Evolutionary conservation across 2,113 vertebrate species (phyloP), one percentile per base, ranked within the genome.

Genomic region (Nothoprocta perdicaria): DNA sequence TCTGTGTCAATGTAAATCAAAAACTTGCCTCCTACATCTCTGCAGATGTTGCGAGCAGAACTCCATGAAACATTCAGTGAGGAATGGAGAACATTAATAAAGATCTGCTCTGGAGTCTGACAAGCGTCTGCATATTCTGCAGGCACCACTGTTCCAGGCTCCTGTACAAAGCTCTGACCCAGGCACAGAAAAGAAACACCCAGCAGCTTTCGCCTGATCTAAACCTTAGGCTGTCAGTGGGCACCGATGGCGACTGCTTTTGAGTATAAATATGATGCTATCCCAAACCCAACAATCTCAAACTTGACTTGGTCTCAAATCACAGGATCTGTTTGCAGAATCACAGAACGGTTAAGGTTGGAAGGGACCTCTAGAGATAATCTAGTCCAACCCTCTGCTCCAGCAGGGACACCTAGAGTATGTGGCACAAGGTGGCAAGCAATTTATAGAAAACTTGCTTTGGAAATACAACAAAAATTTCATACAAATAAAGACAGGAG

Each of bases 1-100:
- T 48, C 45, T 18, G 23, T 3, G 12, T 21, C 24, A 1, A 0
- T 4, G 21, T 8, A 10, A 35, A 21, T 26, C 3, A 13, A 31
- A 50, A 5, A 38, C 11, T 21, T 17, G 27, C 31, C 53, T 19
- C 43, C 38, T 18, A 9, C 3, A 0, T n/a, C 46, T 19, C 6
- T 63, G 72, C 35, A 58, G 66, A 13, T 15, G 23, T 27, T 35
- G 24, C 35, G 21, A 12, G 17, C 31, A 31, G 38, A 76, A 18
- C 43, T 31, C 29, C 57, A 38, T 6, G 4, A 50, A 65, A 19
- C 35, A n/a, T 3, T 1, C 57, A 13, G n/a, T 8, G n/a, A 71
- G 24, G 22, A 67, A 24, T 12, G 6, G 27, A 55, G 40, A 57
- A 29, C 17, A 41, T 40, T 55, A 55, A 55, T 29, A 31, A 68